These are phyloP conservation scores for Oscheius sp. DNA, from an alignment of 2,888 invertebrate species.

Conservation along the genomic window DNA sequence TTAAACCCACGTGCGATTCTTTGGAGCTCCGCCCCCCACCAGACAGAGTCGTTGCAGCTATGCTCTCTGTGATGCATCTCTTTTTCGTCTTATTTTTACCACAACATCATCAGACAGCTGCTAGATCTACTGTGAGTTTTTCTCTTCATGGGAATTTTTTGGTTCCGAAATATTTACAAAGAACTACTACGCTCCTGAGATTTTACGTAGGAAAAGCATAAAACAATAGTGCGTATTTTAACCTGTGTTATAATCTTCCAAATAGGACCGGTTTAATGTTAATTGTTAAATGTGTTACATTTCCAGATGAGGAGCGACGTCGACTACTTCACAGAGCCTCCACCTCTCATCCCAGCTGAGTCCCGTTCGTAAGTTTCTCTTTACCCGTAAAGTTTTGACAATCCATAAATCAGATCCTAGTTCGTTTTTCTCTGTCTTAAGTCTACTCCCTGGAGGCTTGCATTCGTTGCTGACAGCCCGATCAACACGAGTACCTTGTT, in stretches of 20 bases:
- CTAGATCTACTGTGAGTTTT: background rate
- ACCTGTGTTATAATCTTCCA: too few species aligned
- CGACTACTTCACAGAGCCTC: background rate
- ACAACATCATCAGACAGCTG: background rate
- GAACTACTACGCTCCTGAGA: too few species aligned
- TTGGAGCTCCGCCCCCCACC: background rate
- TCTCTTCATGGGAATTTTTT: too few species aligned
- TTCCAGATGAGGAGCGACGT: too few species aligned
- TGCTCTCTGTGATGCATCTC: conserved; percentile 12
- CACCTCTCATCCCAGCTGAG: background rate
- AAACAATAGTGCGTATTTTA: too few species aligned
- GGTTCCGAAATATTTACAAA: too few species aligned
- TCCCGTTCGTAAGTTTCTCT: background rate
- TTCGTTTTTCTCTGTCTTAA: background rate
- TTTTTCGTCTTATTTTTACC: conserved; percentile 15
- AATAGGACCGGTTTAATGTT: too few species aligned
- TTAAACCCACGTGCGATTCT: conserved; percentile 46
- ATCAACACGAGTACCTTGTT: background rate
- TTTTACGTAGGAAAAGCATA: too few species aligned
- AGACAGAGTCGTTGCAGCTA: background rate
- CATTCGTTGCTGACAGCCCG: background rate
- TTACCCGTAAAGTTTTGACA: too few species aligned
- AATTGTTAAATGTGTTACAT: too few species aligned
- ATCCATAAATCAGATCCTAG: background rate
- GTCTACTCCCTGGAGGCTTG: background rate